A percentile compares a stretch with the other conserved stretches of the same genome.
Conservation (phyloP, 2,797 vertebrate genomes). For the Tadarida brasiliensis region DNA sequence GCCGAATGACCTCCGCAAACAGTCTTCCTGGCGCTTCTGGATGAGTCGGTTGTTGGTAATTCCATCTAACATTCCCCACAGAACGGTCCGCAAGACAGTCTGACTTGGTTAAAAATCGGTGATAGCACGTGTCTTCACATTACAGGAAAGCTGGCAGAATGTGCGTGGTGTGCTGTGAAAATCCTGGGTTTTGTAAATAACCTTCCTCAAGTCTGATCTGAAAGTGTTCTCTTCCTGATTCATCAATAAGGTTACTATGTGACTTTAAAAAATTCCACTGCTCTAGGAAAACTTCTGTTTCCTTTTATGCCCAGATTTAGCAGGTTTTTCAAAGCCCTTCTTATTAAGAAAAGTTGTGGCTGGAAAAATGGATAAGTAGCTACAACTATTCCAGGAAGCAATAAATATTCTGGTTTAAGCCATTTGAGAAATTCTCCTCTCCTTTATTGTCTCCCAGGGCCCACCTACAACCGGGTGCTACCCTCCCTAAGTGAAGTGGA, state of each 20-base stretch:
- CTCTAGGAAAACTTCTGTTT: conserved; percentile 89
- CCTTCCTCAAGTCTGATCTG: conserved; percentile 86
- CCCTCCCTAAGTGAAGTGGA: conserved; percentile 88
- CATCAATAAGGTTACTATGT: conserved; percentile 90
- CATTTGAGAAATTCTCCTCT: conserved; percentile 88
- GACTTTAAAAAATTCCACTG: conserved; percentile 90
- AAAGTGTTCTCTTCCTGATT: conserved; percentile 90
- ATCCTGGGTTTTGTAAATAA: conserved; percentile 87
- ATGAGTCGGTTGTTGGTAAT: conserved; percentile 58
- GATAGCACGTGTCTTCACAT: conserved; percentile 63
- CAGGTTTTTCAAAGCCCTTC: conserved; percentile 90
- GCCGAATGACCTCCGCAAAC: neutral
- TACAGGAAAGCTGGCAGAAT: conserved; percentile 81
- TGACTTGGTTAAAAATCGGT: conserved; percentile 72
- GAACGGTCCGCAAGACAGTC: conserved; percentile 69
- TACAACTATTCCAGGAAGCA: conserved; percentile 88
- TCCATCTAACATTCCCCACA: conserved; percentile 55
- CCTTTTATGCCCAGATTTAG: conserved; percentile 91
- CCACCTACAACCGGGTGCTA: conserved; percentile 86
- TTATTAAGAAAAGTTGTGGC: conserved; percentile 90
- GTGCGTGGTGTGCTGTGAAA: conserved; percentile 83
- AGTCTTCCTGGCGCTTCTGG: neutral
- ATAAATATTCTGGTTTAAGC: conserved; percentile 88
- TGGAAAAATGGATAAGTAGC: conserved; percentile 90
- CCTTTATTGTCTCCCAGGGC: conserved; percentile 89